Conservation (phyloP, 2,888 invertebrate species). For the Keiferia lycopersicella region DNA sequence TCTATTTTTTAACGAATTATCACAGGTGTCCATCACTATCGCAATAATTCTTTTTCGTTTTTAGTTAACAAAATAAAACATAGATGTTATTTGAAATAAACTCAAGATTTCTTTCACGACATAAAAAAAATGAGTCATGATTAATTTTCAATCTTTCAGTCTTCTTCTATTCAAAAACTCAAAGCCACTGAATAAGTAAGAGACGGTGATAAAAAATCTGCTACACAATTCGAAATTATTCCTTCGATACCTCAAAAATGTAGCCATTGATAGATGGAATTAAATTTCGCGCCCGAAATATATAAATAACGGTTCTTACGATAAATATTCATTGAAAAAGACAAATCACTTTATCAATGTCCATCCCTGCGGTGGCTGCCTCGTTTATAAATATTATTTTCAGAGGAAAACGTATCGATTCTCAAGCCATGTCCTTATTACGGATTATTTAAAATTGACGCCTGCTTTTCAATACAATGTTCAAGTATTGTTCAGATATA, state of each 20-base stretch:
- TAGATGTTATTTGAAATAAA: too few relatives aligned
- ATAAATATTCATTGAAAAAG: slow-evolving; percentile 27
- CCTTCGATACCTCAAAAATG: neutral
- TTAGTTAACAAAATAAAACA: too few relatives aligned
- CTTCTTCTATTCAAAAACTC: too few relatives aligned
- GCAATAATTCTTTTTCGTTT: too few relatives aligned
- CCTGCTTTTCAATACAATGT: too few relatives aligned
- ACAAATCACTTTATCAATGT: slow-evolving; percentile 34
- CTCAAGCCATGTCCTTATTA: slow-evolving; percentile 7
- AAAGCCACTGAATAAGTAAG: too few relatives aligned
- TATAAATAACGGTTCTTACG: slow-evolving; percentile 4
- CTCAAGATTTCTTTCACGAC: too few relatives aligned
- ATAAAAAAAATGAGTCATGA: too few relatives aligned
- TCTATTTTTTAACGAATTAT: too few relatives aligned
- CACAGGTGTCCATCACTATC: too few relatives aligned
- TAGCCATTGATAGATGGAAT: slow-evolving; percentile 16
- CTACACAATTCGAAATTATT: neutral
- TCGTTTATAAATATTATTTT: slow-evolving; percentile 28
- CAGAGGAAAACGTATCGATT: slow-evolving; percentile 26
- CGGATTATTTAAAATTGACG: neutral
- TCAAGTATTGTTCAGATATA: too few relatives aligned
- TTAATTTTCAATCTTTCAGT: too few relatives aligned
- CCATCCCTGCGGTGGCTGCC: slow-evolving; percentile 23
- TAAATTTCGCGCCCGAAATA: slow-evolving; percentile 10
- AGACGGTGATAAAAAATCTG: neutral